Evolutionary conservation across 2,113 vertebrate species (phyloP).

Genomic region (Myrmecobius fasciatus): DNA sequence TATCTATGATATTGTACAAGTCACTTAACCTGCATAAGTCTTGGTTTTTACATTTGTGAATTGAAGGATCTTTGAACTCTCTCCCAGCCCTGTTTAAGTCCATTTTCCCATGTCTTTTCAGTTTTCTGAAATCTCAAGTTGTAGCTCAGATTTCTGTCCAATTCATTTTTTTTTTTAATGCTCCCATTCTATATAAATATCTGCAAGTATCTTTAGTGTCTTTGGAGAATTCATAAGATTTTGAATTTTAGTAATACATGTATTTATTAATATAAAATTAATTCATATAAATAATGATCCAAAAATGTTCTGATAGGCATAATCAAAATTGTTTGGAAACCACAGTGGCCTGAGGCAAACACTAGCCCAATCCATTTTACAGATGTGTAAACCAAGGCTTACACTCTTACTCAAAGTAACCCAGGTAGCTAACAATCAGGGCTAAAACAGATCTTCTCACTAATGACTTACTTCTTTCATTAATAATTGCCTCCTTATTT

Average conservation of each 20-base stretch:
- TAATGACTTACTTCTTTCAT: no score
- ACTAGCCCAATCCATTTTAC: no score
- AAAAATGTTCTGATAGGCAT: no score
- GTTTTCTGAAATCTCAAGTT: constrained; percentile 17
- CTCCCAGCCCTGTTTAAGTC: neutral
- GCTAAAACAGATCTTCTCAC: no score
- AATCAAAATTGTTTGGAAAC: no score
- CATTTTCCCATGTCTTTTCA: constrained; percentile 2
- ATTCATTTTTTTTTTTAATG: constrained; percentile 3
- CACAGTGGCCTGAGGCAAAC: no score
- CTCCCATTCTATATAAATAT: constrained; percentile 33
- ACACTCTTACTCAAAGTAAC: no score
- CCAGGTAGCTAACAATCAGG: no score
- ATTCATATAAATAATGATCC: no score
- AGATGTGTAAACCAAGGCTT: no score
- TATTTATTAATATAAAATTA: no score
- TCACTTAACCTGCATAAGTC: neutral
- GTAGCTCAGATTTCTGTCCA: constrained; percentile 38
- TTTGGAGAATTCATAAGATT: constrained; percentile 29
- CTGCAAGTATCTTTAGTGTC: constrained; percentile 9
- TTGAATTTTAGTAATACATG: constrained; percentile 39
- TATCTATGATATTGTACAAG: neutral
- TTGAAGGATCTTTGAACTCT: neutral
- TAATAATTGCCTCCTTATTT: no score
- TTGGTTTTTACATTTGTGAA: neutral